These are phyloP conservation scores for Drosophila parvula DNA, from an alignment of 1,140 invertebrate genomes.

Conservation along the genomic window DNA sequence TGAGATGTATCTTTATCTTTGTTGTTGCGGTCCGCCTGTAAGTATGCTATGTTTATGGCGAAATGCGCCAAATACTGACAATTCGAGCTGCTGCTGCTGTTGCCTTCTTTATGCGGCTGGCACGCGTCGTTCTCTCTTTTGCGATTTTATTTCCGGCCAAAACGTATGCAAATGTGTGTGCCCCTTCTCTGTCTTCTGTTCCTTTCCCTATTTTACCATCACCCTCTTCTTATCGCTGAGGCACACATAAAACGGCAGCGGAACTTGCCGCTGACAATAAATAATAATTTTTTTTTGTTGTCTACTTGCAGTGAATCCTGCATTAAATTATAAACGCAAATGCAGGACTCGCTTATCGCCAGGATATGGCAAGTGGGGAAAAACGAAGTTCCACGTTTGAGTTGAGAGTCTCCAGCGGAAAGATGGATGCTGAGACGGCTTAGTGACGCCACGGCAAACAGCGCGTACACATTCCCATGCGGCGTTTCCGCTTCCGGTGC, in stretches of 20 bases:
- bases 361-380: slow-evolving; percentile 30
- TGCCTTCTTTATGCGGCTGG: slow-evolving; percentile 61
- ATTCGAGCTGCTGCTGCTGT: slow-evolving; percentile 25
- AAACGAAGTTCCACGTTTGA: neutral
- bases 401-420: slow-evolving; percentile 2
- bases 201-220: slow-evolving; percentile 5
- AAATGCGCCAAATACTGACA: slow-evolving; percentile 28
- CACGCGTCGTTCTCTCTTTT: slow-evolving; percentile 60
- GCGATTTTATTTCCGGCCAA: slow-evolving; percentile 66
- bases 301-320: slow-evolving; percentile 54
- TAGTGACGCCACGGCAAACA: slow-evolving; percentile 48
- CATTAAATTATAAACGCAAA: slow-evolving; percentile 62
- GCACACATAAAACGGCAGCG: slow-evolving; percentile 51
- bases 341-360: slow-evolving; percentile 58
- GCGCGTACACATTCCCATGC: slow-evolving; percentile 32
- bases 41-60: slow-evolving; percentile 54
- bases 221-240: slow-evolving; percentile 52
- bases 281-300: slow-evolving; percentile 66
- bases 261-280: slow-evolving; percentile 69
- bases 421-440: slow-evolving; percentile 59
- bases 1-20: slow-evolving; percentile 60
- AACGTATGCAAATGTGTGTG: slow-evolving; percentile 70
- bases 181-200: neutral
- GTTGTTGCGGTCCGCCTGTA: slow-evolving; percentile 43
- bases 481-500: slow-evolving; percentile 38